Evolutionary conservation across 2,888 invertebrate species (phyloP), one percentile per base, ranked within the genome.

Genomic region (Leucoma salicis): DNA sequence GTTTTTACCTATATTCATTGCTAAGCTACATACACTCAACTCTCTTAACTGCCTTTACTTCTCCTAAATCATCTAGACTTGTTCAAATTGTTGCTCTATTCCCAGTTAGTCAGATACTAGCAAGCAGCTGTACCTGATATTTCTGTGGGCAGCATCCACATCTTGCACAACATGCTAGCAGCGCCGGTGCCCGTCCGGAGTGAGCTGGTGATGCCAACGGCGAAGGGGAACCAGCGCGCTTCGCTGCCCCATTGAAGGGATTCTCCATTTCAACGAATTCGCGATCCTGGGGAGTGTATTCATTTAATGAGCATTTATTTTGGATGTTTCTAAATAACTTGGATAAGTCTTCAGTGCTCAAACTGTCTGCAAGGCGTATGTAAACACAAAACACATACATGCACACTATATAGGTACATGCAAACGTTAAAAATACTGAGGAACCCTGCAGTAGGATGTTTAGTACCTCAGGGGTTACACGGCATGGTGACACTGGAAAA

Each of bases 191-290:
- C 46, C 94, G 94, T 36, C 95, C 93, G 38, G 96, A 96, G 87
- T 96, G 96, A 53, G 95, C 95, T 35, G 96, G 96, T 70, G 96
- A 96, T 45, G 96, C 95, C 76, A 96, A 89, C 13, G 96, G 96
- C 31, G 96, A 96, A 32, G 96, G 96, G 34, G 96, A 96, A 8
- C 96, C 96, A 1, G 97, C 97, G 76, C 97, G 92, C 87, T 97
- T 97, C 36, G 96, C 96, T 61, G 96, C 96, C 12, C 97, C 97
- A 84, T 98, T 98, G 90, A 93, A 97, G 14, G 97, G 96, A 73
- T 96, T 95, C 80, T 98, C 98, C 91, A 98, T 93, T 90, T 98
- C 98, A 60, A 98, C 96, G 90, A 98, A 98, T 88, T 98, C 98
- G 42, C 98, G 95, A 86, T 99, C 98, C 97, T 97, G 92, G 31